Evolutionary conservation across 1,140 invertebrate species (phyloP).

Genomic region (Procambarus clarkii): DNA sequence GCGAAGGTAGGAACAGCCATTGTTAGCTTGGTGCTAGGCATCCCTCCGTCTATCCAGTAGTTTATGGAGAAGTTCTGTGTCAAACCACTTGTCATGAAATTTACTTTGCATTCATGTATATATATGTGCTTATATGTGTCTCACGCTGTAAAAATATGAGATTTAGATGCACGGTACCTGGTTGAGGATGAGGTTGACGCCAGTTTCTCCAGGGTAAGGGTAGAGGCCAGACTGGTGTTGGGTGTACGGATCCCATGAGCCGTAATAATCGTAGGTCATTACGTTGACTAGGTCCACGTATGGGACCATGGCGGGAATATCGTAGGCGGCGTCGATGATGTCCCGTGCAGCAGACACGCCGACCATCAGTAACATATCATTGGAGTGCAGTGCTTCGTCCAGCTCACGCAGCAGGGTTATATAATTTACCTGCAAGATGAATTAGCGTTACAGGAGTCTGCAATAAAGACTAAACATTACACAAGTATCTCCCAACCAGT

Average conservation of each 20-base stretch:
- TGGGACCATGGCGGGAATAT: slow-evolving; percentile 76
- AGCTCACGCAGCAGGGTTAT: slow-evolving; percentile 76
- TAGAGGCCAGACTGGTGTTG: slow-evolving; percentile 77
- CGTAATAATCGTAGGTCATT: slow-evolving; percentile 78
- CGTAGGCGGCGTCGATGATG: slow-evolving; percentile 76
- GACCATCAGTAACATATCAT: slow-evolving; percentile 80
- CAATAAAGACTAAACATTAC: no score
- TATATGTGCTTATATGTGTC: no score
- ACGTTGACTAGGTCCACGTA: slow-evolving; percentile 78
- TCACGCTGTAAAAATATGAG: no score
- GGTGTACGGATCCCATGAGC: slow-evolving; percentile 75
- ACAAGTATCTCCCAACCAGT: no score
- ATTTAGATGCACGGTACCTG: slow-evolving; percentile 71
- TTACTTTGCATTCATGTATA: no score
- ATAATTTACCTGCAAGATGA: slow-evolving; percentile 13
- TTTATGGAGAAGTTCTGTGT: slow-evolving; percentile 85
- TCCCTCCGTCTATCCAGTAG: slow-evolving; percentile 26
- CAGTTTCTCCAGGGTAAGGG: slow-evolving; percentile 62
- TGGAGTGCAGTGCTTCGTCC: slow-evolving; percentile 84
- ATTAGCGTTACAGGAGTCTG: no score
- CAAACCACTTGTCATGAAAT: not conserved
- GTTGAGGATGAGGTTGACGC: slow-evolving; percentile 74
- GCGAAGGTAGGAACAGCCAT: slow-evolving; percentile 95
- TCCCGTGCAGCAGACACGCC: slow-evolving; percentile 79
- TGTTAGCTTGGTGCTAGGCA: slow-evolving; percentile 83